Conservation (phyloP, 2,113 vertebrate genomes). For the Suricata suricatta region DNA sequence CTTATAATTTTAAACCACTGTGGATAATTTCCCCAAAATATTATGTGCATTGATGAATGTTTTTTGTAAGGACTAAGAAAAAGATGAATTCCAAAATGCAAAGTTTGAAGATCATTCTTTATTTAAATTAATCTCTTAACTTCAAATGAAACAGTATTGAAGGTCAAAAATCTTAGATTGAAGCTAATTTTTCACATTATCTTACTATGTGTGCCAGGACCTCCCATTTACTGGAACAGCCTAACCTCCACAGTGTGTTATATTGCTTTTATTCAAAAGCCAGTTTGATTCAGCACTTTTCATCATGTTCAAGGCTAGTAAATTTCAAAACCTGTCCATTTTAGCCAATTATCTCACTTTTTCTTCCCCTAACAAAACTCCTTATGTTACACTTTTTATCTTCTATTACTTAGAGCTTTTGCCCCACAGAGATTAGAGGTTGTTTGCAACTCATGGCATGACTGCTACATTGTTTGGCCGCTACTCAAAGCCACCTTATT, state of each 20-base stretch:
- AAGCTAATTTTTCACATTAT: conserved; percentile 48
- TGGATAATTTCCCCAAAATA: conserved; percentile 37
- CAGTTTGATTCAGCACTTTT: conserved; percentile 47
- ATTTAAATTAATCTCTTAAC: conserved; percentile 36
- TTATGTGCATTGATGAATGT: neutral
- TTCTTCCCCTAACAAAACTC: neutral
- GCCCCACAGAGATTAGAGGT: neutral
- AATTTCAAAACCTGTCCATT: conserved; percentile 58
- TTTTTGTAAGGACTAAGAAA: neutral
- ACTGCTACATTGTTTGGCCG: neutral
- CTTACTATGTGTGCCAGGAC: conserved; percentile 23
- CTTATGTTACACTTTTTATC: neutral
- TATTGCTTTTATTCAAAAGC: conserved; percentile 64
- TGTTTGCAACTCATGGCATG: neutral
- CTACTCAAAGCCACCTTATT: neutral
- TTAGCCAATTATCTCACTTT: conserved; percentile 28
- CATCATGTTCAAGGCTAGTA: conserved; percentile 47
- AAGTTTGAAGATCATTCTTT: neutral
- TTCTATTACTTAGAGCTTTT: neutral
- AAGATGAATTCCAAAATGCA: neutral
- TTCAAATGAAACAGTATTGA: neutral
- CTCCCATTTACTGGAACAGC: conserved; percentile 57
- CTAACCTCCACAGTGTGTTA: neutral
- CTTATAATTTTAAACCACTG: conserved; percentile 29
- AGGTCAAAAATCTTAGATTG: conserved; percentile 22